Base-by-base conservation (phyloP, 1,140 invertebrate genomes). In the Brachionus sp. region DNA sequence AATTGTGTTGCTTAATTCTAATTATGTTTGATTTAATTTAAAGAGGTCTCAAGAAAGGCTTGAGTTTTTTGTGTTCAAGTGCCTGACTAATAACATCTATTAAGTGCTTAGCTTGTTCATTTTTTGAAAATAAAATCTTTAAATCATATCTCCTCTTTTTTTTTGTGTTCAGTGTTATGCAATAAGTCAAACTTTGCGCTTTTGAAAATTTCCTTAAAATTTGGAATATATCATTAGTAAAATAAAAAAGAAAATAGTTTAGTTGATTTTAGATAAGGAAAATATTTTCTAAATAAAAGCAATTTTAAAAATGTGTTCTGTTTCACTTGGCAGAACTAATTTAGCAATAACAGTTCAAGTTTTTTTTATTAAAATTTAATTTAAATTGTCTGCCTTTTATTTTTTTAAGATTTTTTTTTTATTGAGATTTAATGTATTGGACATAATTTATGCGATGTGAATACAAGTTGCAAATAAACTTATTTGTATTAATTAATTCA, bases 1-100 rank as follows among this genome's bases (percentile, higher is more conserved):
- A 50, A 6, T 10, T 50, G 29, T 13, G 44, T 50, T 50, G 44
- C 44, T 50, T 16, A 50, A 50, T 16, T 57, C 9, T 19, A 57
- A 57, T 57, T 57, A 57, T 57, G 50, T 57, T 57, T 57, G 50
- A 57, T 57, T 57, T 57, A 57, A 57, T 57, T 57, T 19, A 57
- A 57, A 57, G 50, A 57, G 50, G 50, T 57, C 50, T 57, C 50
- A 57, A 57, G n/a, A 57, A 57, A 57, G 16, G 19, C 16, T 57
- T 57, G 50, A 57, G 50, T 19, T 16, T 19, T 19, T 7, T 19
- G 9, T 57, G 50, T 23, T 57, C 50, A 57, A 57, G 50, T 57
- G 16, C 50, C 19, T 57, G 50, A 57, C 50, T 57, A 53, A 23
- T 23, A 57, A 25, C 50, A 57, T 57, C 7, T 50, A 16, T 16